phyloP scores from a whole-genome alignment of 2,113 vertebrate species.

The Apaloderma vittatum region DNA sequence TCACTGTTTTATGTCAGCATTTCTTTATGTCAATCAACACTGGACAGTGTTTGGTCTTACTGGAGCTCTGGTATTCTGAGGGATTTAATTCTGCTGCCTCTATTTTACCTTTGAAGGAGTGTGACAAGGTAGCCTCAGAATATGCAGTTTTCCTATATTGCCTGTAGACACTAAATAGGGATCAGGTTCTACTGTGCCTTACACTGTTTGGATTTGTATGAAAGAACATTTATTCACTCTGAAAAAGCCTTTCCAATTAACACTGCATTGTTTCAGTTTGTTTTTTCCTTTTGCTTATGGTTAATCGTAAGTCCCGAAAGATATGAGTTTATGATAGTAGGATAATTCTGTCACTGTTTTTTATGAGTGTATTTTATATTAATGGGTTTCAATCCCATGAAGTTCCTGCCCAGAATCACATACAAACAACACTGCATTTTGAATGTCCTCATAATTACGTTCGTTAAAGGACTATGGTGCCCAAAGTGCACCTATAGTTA shows the following conservation, averaged over 20 bases:
- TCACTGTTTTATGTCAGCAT: slow-evolving; percentile 4
- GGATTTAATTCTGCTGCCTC: background rate
- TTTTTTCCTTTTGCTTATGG: background rate
- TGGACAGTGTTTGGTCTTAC: background rate
- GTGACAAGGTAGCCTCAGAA: background rate
- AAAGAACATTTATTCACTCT: background rate
- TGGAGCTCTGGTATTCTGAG: background rate
- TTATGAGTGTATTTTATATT: background rate
- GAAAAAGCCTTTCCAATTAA: background rate
- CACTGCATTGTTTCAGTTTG: background rate
- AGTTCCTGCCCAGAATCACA: background rate
- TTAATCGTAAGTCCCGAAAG: background rate
- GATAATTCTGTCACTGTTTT: background rate
- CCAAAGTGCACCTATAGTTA: background rate
- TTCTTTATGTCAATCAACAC: background rate
- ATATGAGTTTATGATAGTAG: background rate
- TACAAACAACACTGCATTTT: background rate
- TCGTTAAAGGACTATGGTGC: background rate
- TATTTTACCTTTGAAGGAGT: background rate
- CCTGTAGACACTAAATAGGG: background rate
- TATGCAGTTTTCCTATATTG: background rate
- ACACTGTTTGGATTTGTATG: background rate
- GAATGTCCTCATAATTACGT: background rate
- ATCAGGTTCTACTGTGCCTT: background rate
- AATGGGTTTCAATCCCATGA: background rate